Percentiles rank a stretch among this genome's conserved stretches.
Conservation (phyloP, 2,113 vertebrate species). For the Protobothrops flavoviridis region DNA sequence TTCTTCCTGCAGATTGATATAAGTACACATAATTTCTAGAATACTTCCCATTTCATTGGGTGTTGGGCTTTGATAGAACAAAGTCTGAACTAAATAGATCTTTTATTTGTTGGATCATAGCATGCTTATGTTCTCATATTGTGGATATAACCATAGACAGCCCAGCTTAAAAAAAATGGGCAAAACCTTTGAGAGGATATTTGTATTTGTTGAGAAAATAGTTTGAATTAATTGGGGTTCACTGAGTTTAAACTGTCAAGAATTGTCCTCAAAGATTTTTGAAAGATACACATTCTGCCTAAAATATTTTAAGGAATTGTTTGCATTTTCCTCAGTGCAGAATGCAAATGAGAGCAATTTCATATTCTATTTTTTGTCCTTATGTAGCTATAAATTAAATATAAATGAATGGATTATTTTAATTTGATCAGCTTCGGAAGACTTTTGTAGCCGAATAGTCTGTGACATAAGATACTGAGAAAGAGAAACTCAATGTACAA, state of each 20-base stretch:
- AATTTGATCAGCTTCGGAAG: background rate
- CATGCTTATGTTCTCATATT: background rate
- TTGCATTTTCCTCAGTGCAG: background rate
- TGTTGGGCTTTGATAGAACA: background rate
- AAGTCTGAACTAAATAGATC: background rate
- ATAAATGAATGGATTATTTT: background rate
- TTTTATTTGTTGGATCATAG: background rate
- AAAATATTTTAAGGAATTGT: background rate
- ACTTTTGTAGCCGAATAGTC: background rate
- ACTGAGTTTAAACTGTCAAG: rapidly evolving
- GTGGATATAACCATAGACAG: background rate
- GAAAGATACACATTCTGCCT: background rate
- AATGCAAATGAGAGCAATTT: constrained; percentile 16
- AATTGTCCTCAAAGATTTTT: background rate
- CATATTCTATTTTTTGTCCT: constrained; percentile 1
- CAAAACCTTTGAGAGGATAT: background rate
- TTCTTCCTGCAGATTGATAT: background rate
- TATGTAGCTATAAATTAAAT: background rate
- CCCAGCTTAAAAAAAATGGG: background rate
- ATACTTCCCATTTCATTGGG: background rate
- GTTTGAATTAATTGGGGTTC: constrained; percentile 13
- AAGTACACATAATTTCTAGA: background rate
- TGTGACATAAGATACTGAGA: background rate
- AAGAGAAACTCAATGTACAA: background rate
- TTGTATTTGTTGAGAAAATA: background rate